A percentile compares a stretch with the other conserved stretches of the same genome.
These are phyloP conservation scores for Drosophila ficusphila DNA, from an alignment of 1,140 invertebrate species.

Conservation along the genomic window DNA sequence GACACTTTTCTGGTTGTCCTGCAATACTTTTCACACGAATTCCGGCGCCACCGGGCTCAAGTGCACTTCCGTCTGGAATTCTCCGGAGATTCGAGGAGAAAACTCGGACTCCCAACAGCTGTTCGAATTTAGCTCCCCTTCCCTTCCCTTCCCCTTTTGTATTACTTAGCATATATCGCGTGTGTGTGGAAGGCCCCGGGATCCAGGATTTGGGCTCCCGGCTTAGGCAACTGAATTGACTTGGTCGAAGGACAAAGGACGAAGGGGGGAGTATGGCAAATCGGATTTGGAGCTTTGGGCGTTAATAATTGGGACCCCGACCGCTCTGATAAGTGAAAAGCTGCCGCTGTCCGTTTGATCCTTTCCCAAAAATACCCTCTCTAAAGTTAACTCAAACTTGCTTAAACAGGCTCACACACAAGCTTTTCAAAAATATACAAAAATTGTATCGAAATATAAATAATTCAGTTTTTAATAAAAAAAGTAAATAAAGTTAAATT, in stretches of 20 bases:
- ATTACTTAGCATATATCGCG: conserved; percentile 37
- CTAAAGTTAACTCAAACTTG: too few species aligned
- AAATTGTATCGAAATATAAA: not conserved
- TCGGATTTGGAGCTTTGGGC: conserved; percentile 76
- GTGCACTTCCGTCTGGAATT: conserved; percentile 61
- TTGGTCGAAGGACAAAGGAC: too few species aligned
- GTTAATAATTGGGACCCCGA: conserved; percentile 75
- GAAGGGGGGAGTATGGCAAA: conserved; percentile 57
- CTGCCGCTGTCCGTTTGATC: conserved; percentile 57
- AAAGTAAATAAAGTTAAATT: too few species aligned
- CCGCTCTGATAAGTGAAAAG: conserved; percentile 71
- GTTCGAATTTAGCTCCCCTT: not conserved
- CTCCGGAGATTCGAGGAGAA: conserved; percentile 9
- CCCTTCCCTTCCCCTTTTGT: not conserved
- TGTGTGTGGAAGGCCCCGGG: not conserved
- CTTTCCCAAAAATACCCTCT: conserved; percentile 20
- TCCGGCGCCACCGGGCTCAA: conserved; percentile 67
- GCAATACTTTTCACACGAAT: conserved; percentile 65
- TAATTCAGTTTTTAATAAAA: too few species aligned
- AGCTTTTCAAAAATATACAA: too few species aligned
- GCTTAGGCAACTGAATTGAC: not conserved
- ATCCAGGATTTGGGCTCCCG: not conserved
- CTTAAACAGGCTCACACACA: too few species aligned
- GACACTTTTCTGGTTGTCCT: not conserved
- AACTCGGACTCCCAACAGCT: conserved; percentile 13